Evolutionary conservation across 1,140 invertebrate genomes (phyloP).

Genomic region (Drosophila funebris): DNA sequence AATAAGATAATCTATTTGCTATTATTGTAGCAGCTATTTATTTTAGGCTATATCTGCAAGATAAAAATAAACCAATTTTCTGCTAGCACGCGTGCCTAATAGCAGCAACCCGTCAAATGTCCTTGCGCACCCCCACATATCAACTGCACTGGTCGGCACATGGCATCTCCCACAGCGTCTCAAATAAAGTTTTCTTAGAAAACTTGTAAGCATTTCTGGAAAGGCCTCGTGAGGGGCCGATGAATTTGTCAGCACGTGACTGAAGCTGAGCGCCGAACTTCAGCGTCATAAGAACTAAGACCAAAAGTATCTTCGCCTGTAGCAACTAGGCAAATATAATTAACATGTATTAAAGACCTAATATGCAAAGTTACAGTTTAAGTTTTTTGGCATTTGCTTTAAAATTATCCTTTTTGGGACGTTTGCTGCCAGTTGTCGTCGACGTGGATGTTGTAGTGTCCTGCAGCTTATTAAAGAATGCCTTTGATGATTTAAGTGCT

Average conservation of each 20-base stretch:
- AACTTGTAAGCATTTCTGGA: background rate
- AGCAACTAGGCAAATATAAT: conserved; percentile 44
- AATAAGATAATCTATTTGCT: background rate
- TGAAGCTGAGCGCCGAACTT: conserved; percentile 6
- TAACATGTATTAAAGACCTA: conserved; percentile 44
- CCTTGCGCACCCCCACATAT: conserved; percentile 50
- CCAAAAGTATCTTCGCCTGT: conserved; percentile 4
- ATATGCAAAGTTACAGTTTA: conserved; percentile 57
- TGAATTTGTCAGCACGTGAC: conserved; percentile 62
- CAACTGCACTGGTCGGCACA: conserved; percentile 15
- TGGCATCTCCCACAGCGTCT: conserved; percentile 59
- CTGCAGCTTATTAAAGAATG: conserved; percentile 93
- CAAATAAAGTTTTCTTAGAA: conserved; percentile 39
- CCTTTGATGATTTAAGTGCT: conserved; percentile 90
- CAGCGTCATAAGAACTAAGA: background rate
- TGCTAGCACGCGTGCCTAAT: conserved; percentile 60
- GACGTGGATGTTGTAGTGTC: conserved; percentile 85
- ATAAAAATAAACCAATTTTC: conserved; percentile 62
- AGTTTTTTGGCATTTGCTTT: conserved; percentile 71
- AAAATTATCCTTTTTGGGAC: conserved; percentile 52
- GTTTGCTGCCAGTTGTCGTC: conserved; percentile 30
- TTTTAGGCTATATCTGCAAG: conserved; percentile 46
- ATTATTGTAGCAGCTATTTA: conserved; percentile 50
- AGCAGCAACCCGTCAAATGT: conserved; percentile 29
- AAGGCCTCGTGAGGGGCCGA: background rate